Evolutionary conservation across 2,797 vertebrate species (phyloP), one percentile per base, ranked within the genome.

Genomic region (Pogonophryne albipinna): DNA sequence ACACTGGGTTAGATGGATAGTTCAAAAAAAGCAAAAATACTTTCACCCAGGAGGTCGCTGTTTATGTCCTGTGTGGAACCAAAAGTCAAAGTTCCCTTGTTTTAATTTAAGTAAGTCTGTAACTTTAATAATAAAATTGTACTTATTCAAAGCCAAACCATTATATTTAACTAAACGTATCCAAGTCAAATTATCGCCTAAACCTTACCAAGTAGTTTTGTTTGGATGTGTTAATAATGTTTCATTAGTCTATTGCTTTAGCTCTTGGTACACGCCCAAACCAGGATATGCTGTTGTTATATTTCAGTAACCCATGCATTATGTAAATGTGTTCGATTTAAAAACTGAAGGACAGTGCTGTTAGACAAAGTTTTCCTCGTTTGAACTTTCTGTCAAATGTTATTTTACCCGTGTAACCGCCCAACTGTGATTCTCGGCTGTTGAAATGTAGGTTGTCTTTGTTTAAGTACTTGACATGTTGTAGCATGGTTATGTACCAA

Each of bases 361-460:
- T 20, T 70, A 50, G 31, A 60, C 13, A 1, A 51, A 20, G 31
- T 19, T 45, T 52, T 50, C 1, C 10, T 27, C 20, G 0, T 3
- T 23, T 1, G 13, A 15, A 16, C 19, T 66, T 58, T 46, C 45
- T 20, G 51, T 45, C 44, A 11, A 65, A 47, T 14, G 19, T 78
- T 64, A 66, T 23, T 75, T 74, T 23, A 66, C 10, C 8, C 10
- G 0, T 55, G 15, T 41, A 53, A 42, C 10, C 16, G 3, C 8
- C 2, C 14, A 31, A 12, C 66, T 42, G 27, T 55, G 14, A 16
- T 63, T 59, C n/a, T 62, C 12, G 15, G 15, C 41, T 61, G 15
- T 64, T 63, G 19, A 58, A 44, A 45, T 53, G 3, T n/a, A 6
- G 31, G 23, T 11, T 53, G 13, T 55, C 13, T 62, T 73, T 72